Base-by-base conservation (phyloP, 2,113 vertebrate species). In the Onychostoma macrolepis region DNA sequence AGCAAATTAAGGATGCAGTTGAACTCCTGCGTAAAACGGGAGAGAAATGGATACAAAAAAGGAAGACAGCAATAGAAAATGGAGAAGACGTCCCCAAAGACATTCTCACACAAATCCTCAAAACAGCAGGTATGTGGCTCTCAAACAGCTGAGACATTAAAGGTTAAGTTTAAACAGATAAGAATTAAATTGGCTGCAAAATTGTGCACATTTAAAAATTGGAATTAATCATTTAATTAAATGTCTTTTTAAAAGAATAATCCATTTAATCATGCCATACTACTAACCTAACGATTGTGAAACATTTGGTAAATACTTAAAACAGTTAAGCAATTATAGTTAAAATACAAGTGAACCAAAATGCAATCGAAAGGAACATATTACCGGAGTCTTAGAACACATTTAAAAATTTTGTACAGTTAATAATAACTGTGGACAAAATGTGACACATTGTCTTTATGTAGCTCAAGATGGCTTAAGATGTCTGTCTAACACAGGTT, bases 51-150 rank as follows among this genome's bases (percentile, higher is more conserved):
- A 94, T 99, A 50, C 83, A 94, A 5, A 67, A 90, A 2, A 95
- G 98, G 85, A 96, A 92, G 38, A 91, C 92, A 48, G 96, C 95
- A 65, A 92, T 99, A 13, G 85, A 87, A 89, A 93, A 92, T 0
- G 95, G 95, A 0, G 97, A 97, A 5, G 94, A 96, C 0, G 91
- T 93, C 0, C 95, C 97, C 0, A 75, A 93, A 0, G 98, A 99
- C 92, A 97, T 99, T 87, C 96, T 99, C 28, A 97, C 96, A 0
- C 96, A 97, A 88, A 97, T 99, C 65, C 95, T 99, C 90, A 97
- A 97, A 90, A 88, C 92, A 83, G 92, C 91, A 24, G 93, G 91
- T 93, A 92, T 19, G 21, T 21, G 10, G 36, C 1, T 26, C n/a
- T 12, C 33, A 48, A 7, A 11, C 19, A 2, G 0, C 48, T 3